A percentile compares a stretch with the other conserved stretches of the same genome.
Conservation (phyloP, 2,797 vertebrate genomes). For the Parambassis ranga region DNA sequence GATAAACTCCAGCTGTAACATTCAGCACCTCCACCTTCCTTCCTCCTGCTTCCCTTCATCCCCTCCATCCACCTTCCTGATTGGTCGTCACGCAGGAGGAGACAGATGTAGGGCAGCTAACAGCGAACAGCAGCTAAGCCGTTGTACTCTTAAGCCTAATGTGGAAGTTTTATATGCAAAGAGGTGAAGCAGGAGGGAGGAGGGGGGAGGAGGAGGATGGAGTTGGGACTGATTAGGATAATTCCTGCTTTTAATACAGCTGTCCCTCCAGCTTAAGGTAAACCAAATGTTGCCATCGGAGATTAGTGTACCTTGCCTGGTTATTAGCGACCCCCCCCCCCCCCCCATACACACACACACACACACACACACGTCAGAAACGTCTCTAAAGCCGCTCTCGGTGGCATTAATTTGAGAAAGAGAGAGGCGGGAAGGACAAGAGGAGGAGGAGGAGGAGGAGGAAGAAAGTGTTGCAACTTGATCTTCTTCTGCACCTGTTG, state of each 20-base stretch:
- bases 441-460: conserved; percentile 44
- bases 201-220: conserved; percentile 61
- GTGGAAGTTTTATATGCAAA: conserved; percentile 78
- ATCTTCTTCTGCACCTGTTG: conserved; percentile 95
- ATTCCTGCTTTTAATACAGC: conserved; percentile 81
- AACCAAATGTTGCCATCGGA: conserved; percentile 99
- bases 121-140: conserved; percentile 72
- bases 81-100: conserved; percentile 56
- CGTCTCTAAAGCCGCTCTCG: conserved; percentile 70
- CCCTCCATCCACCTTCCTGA: conserved; percentile 56
- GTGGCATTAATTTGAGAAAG: conserved; percentile 78
- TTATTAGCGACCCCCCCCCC: conserved; percentile 88
- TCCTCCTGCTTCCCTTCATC: conserved; percentile 22
- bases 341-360: conserved; percentile 46
- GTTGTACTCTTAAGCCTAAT: conserved; percentile 78
- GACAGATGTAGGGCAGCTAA: conserved; percentile 78
- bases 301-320: conserved; percentile 99
- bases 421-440: conserved; percentile 70
- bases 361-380: conserved; percentile 85
- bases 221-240: conserved; percentile 80
- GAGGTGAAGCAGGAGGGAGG: conserved; percentile 67
- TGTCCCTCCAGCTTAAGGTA: conserved; percentile 97
- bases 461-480: conserved; percentile 85
- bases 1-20: no score
- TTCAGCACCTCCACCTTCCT: not conserved